Base-by-base conservation (phyloP, 2,888 invertebrate species). In the Drosophila kokeensis region DNA sequence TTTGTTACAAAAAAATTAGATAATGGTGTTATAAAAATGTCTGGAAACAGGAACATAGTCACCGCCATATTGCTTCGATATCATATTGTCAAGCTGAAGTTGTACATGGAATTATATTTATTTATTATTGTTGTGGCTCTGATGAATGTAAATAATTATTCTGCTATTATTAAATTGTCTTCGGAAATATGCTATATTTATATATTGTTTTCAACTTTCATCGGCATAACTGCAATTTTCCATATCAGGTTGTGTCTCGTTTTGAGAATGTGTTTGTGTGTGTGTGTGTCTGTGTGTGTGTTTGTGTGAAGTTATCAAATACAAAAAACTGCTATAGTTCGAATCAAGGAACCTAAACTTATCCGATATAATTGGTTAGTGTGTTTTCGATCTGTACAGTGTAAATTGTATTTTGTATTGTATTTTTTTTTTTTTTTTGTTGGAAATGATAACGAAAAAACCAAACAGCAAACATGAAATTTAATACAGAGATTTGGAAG, bases 31-130 rank as follows among this genome's bases (percentile, higher is more conserved):
- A 59, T 55, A 61, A 71, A 67, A 67, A 72, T 76, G 70, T 73
- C 83, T 85, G 73, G 53, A 76, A 76, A 63, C 66, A 73, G 82
- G 87, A 85, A 92, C 91, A 92, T 91, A 92, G 86, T 92, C 92
- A 93, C 93, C 93, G 93, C 93, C 93, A 93, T 93, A 93, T 93
- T 93, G 93, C 93, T 93, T 93, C 83, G 87, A 82, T 87, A 87
- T 87, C 87, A 83, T 82, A 83, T 83, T 86, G 87, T 87, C 87
- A 73, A 73, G 77, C 53, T 83, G 32, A 70, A 67, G 68, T 64
- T 64, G 53, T 67, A 38, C 54, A 30, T 24, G 29, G 45, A 40
- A 42, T 40, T 60, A 55, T 21, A 52, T 42, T 67, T 49, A 59
- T 68, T 49, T 77, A 38, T 55, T 55, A 55, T 58, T 50, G 59